These are phyloP conservation scores for Nasonia giraulti DNA, from an alignment of 1,140 invertebrate genomes.

Conservation along the genomic window DNA sequence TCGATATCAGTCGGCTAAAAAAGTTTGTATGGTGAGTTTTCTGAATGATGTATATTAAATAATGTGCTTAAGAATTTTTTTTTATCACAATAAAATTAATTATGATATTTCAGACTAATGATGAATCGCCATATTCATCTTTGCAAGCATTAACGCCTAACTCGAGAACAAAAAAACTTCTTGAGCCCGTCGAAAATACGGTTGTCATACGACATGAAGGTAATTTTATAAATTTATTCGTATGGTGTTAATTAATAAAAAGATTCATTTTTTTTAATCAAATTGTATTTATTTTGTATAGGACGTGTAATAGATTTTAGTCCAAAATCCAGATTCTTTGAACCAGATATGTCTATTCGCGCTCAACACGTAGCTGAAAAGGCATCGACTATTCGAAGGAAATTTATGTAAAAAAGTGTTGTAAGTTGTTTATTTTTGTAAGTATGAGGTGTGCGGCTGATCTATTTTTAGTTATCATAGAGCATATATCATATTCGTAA, in stretches of 20 bases:
- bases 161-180: slow-evolving; percentile 44
- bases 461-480: neutral
- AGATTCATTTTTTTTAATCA: neutral
- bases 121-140: slow-evolving; percentile 17
- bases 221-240: neutral
- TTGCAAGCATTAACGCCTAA: slow-evolving; percentile 22
- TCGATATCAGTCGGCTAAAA: slow-evolving; percentile 42
- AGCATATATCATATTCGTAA: neutral
- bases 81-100: neutral
- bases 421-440: neutral
- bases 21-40: slow-evolving; percentile 39
- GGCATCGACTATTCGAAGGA: slow-evolving; percentile 8
- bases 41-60: neutral
- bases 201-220: slow-evolving; percentile 48
- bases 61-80: neutral
- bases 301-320: slow-evolving; percentile 29
- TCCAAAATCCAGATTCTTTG: neutral
- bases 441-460: neutral
- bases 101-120: slow-evolving; percentile 27
- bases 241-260: neutral
- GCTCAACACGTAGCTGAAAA: slow-evolving; percentile 48
- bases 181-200: slow-evolving; percentile 41
- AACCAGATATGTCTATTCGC: slow-evolving; percentile 37
- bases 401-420: slow-evolving; percentile 11
- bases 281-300: slow-evolving; percentile 16